These are phyloP conservation scores for Aratinga solstitialis DNA, from an alignment of 2,797 vertebrate genomes.

Conservation along the genomic window DNA sequence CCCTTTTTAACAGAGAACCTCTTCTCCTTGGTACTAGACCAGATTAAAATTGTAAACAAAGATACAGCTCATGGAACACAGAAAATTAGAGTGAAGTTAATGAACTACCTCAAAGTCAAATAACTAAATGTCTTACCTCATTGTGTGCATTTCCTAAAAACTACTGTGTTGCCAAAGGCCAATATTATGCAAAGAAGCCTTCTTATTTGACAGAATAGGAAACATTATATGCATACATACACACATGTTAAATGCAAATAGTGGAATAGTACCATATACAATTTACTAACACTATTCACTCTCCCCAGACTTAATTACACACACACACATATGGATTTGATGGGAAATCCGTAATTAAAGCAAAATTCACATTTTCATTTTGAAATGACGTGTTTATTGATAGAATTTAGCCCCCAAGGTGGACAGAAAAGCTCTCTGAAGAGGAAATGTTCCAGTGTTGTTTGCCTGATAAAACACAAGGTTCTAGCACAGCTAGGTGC, in stretches of 20 bases:
- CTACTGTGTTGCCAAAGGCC: not conserved
- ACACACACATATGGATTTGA: not conserved
- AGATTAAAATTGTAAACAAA: not conserved
- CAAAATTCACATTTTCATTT: not conserved
- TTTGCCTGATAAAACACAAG: not conserved
- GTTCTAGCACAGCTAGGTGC: not conserved
- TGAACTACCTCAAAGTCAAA: not conserved
- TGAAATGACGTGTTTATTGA: not conserved
- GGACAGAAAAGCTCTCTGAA: not conserved
- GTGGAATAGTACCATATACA: not conserved
- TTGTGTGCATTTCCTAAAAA: constrained; percentile 3
- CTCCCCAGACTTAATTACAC: not conserved
- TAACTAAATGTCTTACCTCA: not conserved
- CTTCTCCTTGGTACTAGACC: not conserved
- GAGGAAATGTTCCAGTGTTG: not conserved
- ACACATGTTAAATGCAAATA: not conserved
- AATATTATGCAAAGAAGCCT: constrained; percentile 12
- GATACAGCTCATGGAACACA: not conserved
- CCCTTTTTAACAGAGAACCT: not conserved
- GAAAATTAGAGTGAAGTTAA: not conserved
- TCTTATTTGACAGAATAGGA: not conserved
- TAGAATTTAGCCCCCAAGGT: not conserved
- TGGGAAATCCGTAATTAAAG: not conserved
- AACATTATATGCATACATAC: not conserved
- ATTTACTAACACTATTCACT: not conserved